phyloP scores from a whole-genome alignment of 2,113 vertebrate species.

The Campylomormyrus tamandua region DNA sequence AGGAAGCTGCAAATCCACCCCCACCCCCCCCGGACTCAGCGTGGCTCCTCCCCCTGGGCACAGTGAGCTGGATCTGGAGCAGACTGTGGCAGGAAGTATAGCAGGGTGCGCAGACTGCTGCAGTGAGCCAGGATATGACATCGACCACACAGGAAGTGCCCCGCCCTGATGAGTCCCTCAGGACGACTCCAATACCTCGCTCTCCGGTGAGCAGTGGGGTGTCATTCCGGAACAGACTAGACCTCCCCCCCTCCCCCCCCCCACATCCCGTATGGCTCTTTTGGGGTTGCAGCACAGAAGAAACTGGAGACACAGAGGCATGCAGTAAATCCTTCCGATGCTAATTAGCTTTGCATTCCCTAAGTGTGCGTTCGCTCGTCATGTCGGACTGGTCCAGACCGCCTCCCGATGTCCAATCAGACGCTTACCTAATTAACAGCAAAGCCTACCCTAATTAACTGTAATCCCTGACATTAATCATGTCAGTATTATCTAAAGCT shows the following conservation, averaged over 20 bases:
- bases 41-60: neutral
- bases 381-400: neutral
- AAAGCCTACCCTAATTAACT: neutral
- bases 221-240: neutral
- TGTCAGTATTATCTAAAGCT: neutral
- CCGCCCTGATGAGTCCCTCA: neutral
- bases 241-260: neutral
- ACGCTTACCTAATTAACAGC: neutral
- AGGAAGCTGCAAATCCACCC: neutral
- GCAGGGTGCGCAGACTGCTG: neutral
- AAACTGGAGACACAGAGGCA: neutral
- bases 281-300: neutral
- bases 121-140: neutral
- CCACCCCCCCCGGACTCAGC: neutral
- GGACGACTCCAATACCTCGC: neutral
- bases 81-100: neutral
- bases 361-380: neutral
- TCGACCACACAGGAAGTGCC: neutral
- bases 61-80: neutral
- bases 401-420: neutral
- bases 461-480: neutral
- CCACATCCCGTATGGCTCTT: neutral
- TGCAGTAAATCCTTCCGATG: neutral
- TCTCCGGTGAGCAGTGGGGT: neutral
- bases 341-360: neutral